Evolutionary conservation across 2,797 vertebrate genomes (phyloP).

Genomic region (Bucorvus abyssinicus): DNA sequence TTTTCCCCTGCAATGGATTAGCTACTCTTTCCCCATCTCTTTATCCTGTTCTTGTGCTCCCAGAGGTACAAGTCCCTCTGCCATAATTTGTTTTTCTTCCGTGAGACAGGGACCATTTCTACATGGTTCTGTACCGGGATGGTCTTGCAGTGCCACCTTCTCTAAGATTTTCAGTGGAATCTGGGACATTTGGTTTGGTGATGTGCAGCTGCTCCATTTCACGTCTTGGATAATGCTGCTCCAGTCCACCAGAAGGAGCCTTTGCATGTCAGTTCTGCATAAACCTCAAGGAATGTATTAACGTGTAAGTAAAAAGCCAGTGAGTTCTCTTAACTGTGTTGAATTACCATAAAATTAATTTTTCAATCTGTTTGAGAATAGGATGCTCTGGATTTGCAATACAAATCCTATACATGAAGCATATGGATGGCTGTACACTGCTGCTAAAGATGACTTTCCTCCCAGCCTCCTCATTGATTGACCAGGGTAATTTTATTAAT

Average conservation of each 20-base stretch:
- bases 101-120: not conserved
- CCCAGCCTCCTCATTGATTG: not conserved
- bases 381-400: not conserved
- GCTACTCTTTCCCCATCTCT: not conserved
- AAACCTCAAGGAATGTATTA: not conserved
- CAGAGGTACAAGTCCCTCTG: not conserved
- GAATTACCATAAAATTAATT: not conserved
- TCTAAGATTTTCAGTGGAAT: not conserved
- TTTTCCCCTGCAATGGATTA: not conserved
- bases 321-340: not conserved
- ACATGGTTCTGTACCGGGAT: accelerated
- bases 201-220: not conserved
- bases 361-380: not conserved
- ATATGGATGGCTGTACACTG: accelerated
- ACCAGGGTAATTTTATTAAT: not conserved
- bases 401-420: not conserved
- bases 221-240: not conserved
- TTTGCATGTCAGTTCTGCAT: not conserved
- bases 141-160: not conserved
- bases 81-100: not conserved
- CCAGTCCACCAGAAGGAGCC: not conserved
- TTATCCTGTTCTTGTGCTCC: not conserved
- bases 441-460: not conserved
- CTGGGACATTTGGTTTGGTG: not conserved
- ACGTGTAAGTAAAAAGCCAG: not conserved